Percentiles rank a stretch among this genome's conserved stretches.
Conservation (phyloP, 2,113 vertebrate genomes). For the Coryphaenoides rupestris region DNA sequence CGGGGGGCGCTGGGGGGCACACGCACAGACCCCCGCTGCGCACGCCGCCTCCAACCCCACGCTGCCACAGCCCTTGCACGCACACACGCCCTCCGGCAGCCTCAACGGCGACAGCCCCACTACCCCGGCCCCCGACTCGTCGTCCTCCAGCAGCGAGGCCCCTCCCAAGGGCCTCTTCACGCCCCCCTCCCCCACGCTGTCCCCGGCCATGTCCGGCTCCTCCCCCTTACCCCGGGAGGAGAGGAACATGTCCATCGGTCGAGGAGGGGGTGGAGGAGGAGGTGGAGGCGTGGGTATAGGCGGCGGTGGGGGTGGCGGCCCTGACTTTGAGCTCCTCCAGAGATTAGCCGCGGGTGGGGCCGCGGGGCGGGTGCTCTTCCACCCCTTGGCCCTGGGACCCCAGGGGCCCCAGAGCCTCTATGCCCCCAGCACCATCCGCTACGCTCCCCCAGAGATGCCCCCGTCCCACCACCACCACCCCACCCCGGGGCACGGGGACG, state of each 20-base stretch:
- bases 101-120: slow-evolving; percentile 69
- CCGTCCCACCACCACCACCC: slow-evolving; percentile 54
- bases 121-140: slow-evolving; percentile 70
- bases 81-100: slow-evolving; percentile 65
- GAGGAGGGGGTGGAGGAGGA: slow-evolving; percentile 38
- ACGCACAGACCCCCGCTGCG: slow-evolving; percentile 41
- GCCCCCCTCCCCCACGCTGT: slow-evolving; percentile 67
- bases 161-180: slow-evolving; percentile 68
- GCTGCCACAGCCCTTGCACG: slow-evolving; percentile 48
- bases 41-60: slow-evolving; percentile 34
- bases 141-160: slow-evolving; percentile 65
- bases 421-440: slow-evolving; percentile 84
- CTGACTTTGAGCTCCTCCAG: slow-evolving; percentile 81
- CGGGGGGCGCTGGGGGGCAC: slow-evolving; percentile 66
- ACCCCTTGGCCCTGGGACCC: slow-evolving; percentile 74
- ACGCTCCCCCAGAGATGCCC: slow-evolving; percentile 82
- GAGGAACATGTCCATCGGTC: slow-evolving; percentile 35
- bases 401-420: slow-evolving; percentile 82
- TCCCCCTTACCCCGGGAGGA: slow-evolving; percentile 73
- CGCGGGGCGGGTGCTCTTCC: slow-evolving; percentile 77
- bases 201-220: slow-evolving; percentile 70
- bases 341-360: slow-evolving; percentile 75
- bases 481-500: slow-evolving; percentile 55
- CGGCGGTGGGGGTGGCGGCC: slow-evolving; percentile 35
- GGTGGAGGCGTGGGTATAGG: slow-evolving; percentile 18